A percentile compares a stretch with the other conserved stretches of the same genome.
Evolutionary conservation across 2,113 vertebrate species (phyloP).

Genomic region (Reinhardtius hippoglossoides): DNA sequence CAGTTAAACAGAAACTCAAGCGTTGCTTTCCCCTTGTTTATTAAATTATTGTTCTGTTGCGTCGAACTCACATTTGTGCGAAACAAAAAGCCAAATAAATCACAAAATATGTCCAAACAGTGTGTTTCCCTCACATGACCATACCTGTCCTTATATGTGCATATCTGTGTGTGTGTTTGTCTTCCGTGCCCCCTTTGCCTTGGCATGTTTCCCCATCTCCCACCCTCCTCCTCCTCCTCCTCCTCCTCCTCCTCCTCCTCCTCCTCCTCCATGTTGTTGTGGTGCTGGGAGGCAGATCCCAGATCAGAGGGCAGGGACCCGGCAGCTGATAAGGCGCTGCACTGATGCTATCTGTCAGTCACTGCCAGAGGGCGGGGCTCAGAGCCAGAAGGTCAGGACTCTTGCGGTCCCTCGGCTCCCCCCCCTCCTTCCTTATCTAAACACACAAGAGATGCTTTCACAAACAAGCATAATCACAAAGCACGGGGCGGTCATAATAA

Average conservation of each 20-base stretch:
- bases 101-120: background rate
- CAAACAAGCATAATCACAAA: constrained; percentile 19
- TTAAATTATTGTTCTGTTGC: background rate
- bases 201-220: constrained; percentile 26
- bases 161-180: constrained; percentile 40
- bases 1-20: constrained; percentile 5
- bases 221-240: background rate
- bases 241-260: background rate
- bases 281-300: constrained; percentile 61
- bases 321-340: constrained; percentile 76
- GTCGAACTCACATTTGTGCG: background rate
- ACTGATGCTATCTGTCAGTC: constrained; percentile 84
- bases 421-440: constrained; percentile 65
- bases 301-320: constrained; percentile 67
- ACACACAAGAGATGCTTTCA: constrained; percentile 71
- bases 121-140: constrained; percentile 5
- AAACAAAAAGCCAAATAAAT: background rate
- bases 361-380: constrained; percentile 73
- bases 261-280: constrained; percentile 3
- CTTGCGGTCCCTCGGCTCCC: constrained; percentile 53
- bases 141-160: constrained; percentile 48
- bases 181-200: constrained; percentile 47
- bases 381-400: constrained; percentile 64
- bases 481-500: constrained; percentile 16
- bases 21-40: background rate